Base-by-base conservation (phyloP, 1,140 invertebrate genomes). In the Bombus confusus region DNA sequence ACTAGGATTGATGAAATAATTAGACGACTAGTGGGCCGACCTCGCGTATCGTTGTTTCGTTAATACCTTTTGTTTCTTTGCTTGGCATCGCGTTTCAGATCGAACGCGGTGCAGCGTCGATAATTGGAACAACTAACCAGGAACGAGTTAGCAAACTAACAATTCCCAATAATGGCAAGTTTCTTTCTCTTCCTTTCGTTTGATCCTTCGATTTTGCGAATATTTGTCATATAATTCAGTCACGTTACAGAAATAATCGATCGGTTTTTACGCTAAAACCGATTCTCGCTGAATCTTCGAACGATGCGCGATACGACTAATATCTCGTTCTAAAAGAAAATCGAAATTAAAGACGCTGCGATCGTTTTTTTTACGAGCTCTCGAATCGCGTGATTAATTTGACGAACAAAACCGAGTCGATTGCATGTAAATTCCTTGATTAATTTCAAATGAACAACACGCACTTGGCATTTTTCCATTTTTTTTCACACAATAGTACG, bases 31-130 rank as follows among this genome's bases (percentile, higher is more conserved):
- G 71, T 18, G 41, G n/a, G 71, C 5, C n/a, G 71, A 43, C 1
- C 41, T 43, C 41, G 18, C 71, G 71, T 73, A 73, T 73, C 71
- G 41, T 73, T 73, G 71, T 43, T 47, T 73, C 71, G n/a, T 73
- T 47, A 73, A 31, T 73, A 73, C 15, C 37, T 73, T 73, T 47
- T 73, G 39, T 43, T 73, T 73, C 41, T 73, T 73, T 73, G 41
- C 39, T 73, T 22, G 39, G 39, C 39, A 47, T 73, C 41, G 71
- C 15, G 71, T 73, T 73, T 73, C 71, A 3, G 39, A n/a, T 64
- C 18, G 57, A 41, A 64, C 28, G 15, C 34, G 28, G 13, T 5
- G 39, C 25, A 64, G 28, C 13, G 39, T 18, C 4, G 25, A 39
- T 57, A 78, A 78, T 43, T 69, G 25, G 62, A 80, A 31, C 9